Evolutionary conservation across 2,797 vertebrate species (phyloP).

Genomic region (Xyrichtys novacula): DNA sequence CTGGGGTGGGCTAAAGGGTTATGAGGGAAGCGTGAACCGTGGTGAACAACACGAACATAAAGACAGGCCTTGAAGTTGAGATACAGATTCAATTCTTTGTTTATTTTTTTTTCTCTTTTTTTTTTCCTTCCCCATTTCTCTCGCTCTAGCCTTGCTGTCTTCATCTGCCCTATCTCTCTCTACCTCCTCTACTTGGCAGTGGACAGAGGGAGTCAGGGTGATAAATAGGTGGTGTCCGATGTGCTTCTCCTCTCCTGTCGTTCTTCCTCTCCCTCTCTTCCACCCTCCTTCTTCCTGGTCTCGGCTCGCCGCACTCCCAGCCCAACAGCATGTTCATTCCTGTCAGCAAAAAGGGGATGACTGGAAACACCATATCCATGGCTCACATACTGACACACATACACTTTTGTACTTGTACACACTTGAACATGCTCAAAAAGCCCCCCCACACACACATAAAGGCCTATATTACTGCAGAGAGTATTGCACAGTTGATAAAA

Average conservation of each 20-base stretch:
- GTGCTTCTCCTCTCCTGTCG: conserved; percentile 76
- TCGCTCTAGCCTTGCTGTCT: conserved; percentile 46
- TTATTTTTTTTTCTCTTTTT: conserved; percentile 1
- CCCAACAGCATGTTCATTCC: conserved; percentile 74
- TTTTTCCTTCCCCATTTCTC: conserved; percentile 36
- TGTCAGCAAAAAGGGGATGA: conserved; percentile 78
- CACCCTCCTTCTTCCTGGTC: conserved; percentile 59
- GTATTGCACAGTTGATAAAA: conserved; percentile 39
- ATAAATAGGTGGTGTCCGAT: conserved; percentile 83
- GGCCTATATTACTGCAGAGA: conserved; percentile 28
- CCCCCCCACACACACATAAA: background rate
- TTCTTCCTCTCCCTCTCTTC: conserved; percentile 62
- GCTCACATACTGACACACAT: conserved; percentile 22
- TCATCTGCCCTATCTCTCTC: conserved; percentile 49
- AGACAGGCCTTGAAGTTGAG: conserved; percentile 61
- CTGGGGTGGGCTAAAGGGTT: conserved; percentile 47
- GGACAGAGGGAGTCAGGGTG: conserved; percentile 76
- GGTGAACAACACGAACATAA: conserved; percentile 54
- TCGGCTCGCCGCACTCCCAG: conserved; percentile 66
- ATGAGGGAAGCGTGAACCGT: conserved; percentile 48
- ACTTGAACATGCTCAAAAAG: background rate
- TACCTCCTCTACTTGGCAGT: conserved; percentile 61
- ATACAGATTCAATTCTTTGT: conserved; percentile 40
- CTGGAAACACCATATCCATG: conserved; percentile 63
- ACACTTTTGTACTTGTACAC: conserved; percentile 10